Conservation (phyloP, 1,140 invertebrate genomes). For the Meloidogyne floridensis region DNA sequence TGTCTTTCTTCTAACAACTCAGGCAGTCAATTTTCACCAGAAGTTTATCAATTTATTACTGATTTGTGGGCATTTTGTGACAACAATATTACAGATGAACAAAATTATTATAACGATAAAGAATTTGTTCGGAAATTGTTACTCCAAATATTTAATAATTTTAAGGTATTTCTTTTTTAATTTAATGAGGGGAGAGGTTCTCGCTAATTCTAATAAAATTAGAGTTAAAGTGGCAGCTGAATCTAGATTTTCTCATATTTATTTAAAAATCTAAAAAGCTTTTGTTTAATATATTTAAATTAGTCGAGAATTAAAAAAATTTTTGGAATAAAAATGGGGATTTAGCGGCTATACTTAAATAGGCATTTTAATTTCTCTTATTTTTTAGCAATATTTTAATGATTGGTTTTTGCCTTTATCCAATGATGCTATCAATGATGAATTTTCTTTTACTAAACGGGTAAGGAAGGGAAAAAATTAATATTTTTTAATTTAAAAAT, state of each 20-base stretch:
- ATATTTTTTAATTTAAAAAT: not conserved
- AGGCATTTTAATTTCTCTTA: not conserved
- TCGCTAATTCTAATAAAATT: too few species aligned
- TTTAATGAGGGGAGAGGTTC: too few species aligned
- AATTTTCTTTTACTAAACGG: not conserved
- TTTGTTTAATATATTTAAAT: not conserved
- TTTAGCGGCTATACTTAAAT: too few species aligned
- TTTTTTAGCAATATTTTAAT: not conserved
- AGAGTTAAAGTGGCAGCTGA: too few species aligned
- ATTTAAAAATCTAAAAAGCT: too few species aligned
- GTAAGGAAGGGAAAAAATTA: not conserved
- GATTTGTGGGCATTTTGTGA: not conserved
- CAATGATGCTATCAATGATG: not conserved
- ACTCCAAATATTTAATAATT: not conserved
- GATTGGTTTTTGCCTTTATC: not conserved
- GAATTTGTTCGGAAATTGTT: not conserved
- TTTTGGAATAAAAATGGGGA: too few species aligned
- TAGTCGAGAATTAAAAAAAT: too few species aligned
- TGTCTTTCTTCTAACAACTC: not conserved
- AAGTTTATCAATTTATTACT: not conserved
- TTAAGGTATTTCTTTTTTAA: not conserved
- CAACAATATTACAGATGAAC: not conserved
- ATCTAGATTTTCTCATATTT: too few species aligned
- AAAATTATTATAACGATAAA: not conserved
- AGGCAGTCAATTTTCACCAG: not conserved